Percentiles rank a stretch among this genome's conserved stretches.
phyloP scores from a whole-genome alignment of 1,140 invertebrate genomes.

The Drosophila orena region DNA sequence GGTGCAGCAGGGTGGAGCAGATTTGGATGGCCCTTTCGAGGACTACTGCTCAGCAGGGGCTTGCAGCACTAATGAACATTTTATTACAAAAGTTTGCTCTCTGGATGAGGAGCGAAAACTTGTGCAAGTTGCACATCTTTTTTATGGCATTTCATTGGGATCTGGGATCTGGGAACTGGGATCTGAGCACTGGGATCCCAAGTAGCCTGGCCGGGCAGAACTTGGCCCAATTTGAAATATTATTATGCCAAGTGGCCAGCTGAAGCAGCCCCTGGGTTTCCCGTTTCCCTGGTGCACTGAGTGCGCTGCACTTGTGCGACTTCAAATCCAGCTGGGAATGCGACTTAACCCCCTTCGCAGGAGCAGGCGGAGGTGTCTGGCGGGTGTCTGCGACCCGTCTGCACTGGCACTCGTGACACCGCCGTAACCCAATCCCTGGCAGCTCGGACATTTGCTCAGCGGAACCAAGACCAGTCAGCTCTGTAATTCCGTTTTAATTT shows the following conservation, averaged over 20 bases:
- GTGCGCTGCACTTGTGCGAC: slow-evolving; percentile 55
- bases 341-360: slow-evolving; percentile 6
- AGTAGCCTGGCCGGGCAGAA: slow-evolving; percentile 13
- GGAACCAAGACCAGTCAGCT: slow-evolving; percentile 54
- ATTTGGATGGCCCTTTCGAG: slow-evolving; percentile 13
- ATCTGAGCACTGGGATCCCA: neutral
- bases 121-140: slow-evolving; percentile 40
- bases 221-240: slow-evolving; percentile 73
- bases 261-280: slow-evolving; percentile 1
- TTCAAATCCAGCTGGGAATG: slow-evolving; percentile 28
- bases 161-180: slow-evolving; percentile 5
- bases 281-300: neutral
- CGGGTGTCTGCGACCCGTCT: slow-evolving; percentile 51
- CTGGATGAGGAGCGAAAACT: slow-evolving; percentile 49
- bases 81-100: slow-evolving; percentile 74
- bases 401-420: slow-evolving; percentile 42
- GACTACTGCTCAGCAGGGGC: slow-evolving; percentile 65
- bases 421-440: slow-evolving; percentile 51
- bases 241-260: slow-evolving; percentile 56
- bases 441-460: slow-evolving; percentile 15
- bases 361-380: slow-evolving; percentile 36
- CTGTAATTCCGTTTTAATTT: slow-evolving; percentile 74
- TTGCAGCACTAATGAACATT: slow-evolving; percentile 77
- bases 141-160: slow-evolving; percentile 67
- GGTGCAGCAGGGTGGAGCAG: no score